Evolutionary conservation across 2,113 vertebrate species (phyloP), one percentile per base, ranked within the genome.

Genomic region (Myiozetetes cayanensis): DNA sequence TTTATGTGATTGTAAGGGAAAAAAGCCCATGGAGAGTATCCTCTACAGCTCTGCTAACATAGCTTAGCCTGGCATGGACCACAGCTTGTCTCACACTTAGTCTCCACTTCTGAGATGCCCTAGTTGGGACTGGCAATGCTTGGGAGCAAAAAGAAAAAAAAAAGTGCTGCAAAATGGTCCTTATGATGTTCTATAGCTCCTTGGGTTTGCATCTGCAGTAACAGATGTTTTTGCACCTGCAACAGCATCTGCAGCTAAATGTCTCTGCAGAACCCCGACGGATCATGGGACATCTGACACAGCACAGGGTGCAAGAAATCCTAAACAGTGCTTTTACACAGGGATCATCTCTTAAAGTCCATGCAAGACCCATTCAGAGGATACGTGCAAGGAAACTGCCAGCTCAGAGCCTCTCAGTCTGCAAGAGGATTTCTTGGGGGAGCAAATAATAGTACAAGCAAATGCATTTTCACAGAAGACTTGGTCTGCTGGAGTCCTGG

Each of bases 171-270:
- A 53, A 35, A 27, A 23, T 19, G 37, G 49, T 30, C 75, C 58
- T 88, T 11, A 3, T 5, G 21, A 59, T 61, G 39, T 62, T 55
- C 88, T 58, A 33, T 1, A 67, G 52, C 31, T 85, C 24, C 49
- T 39, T 53, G 31, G 3, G 9, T 58, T 58, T 81, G 50, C 65
- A 71, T 77, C 65, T 90, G 56, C 49, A 71, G 25, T 11, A 49
- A 49, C 79, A 84, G 72, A 63, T 90, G 79, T 49, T 63, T 63
- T 21, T 43, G 72, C 87, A 84, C 79, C 88, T 84, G 88, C 65
- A 84, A 17, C 11, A 84, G 52, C 58, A 71, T 55, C 90, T 81
- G 82, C 47, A 59, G 33, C 20, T 44, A 37, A 58, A 90, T 23
- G 2, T 0, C 37, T 82, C 55, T 37, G 65, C 56, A 66, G 56